Conservation (phyloP, 2,113 vertebrate species). For the Centropus unirufus region DNA sequence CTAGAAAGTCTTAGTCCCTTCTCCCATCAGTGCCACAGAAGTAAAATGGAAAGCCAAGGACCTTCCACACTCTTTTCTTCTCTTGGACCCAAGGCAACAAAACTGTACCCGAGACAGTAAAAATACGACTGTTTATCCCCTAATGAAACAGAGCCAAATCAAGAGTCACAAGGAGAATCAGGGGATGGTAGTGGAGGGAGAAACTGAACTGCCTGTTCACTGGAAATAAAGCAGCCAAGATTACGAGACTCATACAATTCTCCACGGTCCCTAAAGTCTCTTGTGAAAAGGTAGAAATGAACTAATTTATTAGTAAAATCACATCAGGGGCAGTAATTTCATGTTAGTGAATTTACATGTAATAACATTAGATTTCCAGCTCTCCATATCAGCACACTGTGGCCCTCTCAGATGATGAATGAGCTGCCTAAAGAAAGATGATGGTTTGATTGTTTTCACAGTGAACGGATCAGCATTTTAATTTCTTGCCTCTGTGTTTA, state of each 20-base stretch:
- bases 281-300: constrained; percentile 82
- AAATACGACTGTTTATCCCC: neutral
- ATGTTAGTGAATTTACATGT: constrained; percentile 92
- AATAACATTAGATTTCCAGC: constrained; percentile 84
- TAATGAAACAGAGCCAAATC: constrained; percentile 42
- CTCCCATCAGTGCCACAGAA: neutral
- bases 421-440: constrained; percentile 88
- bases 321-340: constrained; percentile 88
- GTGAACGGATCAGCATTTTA: constrained; percentile 91
- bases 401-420: constrained; percentile 84
- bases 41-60: neutral
- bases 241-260: constrained; percentile 76
- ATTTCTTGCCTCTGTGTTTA: constrained; percentile 90
- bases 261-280: constrained; percentile 83
- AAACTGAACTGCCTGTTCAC: constrained; percentile 50
- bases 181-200: neutral
- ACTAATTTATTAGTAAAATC: constrained; percentile 91
- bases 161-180: neutral
- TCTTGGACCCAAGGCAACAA: neutral
- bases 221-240: constrained; percentile 70
- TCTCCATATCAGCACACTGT: constrained; percentile 79
- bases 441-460: constrained; percentile 91
- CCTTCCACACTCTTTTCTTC: neutral
- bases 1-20: neutral
- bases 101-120: neutral